Base-by-base conservation (phyloP, 2,888 invertebrate genomes). In the Tipula lateralis region DNA sequence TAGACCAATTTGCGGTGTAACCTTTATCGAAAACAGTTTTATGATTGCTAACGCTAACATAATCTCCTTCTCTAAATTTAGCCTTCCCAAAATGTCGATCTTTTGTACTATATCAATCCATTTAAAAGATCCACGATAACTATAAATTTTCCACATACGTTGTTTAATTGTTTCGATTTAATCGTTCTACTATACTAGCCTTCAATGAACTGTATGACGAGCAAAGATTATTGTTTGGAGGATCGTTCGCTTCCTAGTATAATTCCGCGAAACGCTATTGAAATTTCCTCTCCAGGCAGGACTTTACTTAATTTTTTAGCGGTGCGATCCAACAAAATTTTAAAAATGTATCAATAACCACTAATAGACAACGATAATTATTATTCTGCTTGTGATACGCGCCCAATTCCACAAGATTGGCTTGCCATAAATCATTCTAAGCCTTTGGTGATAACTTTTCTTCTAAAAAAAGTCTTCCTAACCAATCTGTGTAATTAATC, bases 31-130 rank as follows among this genome's bases (percentile, higher is more conserved):
- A 0, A 5, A 87, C 44, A 19, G 85, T 85, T 86, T 88, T 88
- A 16, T 86, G 85, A 85, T 88, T 88, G 83, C 87, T 87, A 29
- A 89, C 87, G 3, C 88, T 85, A 4, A 89, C 89, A 36, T 87
- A 85, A n/a, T n/a, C n/a, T n/a, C n/a, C n/a, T n/a, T n/a, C n/a
- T n/a, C n/a, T n/a, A n/a, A n/a, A n/a, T n/a, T 85, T 89, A 88
- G 12, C 87, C 88, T 84, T 32, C 2, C 2, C 32, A 32, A 32
- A 32, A 4, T 32, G 32, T 32, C 32, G 32, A 6, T 80, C 19
- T n/a, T n/a, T n/a, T n/a, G n/a, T n/a, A n/a, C n/a, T n/a, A n/a
- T n/a, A n/a, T n/a, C n/a, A n/a, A 81, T 7, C 81, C 81, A 81
- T 81, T 81, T 81, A 81, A 12, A 81, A 29, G 81, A 81, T 0